Evolutionary conservation across 2,113 vertebrate genomes (phyloP).

Genomic region (Halichoeres trimaculatus): DNA sequence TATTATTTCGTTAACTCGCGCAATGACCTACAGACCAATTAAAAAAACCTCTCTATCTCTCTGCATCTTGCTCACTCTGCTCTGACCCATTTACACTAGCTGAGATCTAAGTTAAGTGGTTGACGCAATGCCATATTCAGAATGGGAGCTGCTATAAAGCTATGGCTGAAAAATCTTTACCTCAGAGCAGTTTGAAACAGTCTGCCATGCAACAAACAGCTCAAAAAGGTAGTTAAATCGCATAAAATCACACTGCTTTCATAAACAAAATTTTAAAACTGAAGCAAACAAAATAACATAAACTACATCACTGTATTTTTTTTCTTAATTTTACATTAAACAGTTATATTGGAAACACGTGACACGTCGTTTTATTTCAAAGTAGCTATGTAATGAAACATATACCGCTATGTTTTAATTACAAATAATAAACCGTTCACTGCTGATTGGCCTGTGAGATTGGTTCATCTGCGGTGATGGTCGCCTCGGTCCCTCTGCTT

Average conservation of each 20-base stretch:
- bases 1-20: background rate
- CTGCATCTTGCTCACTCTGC: slow-evolving; percentile 21
- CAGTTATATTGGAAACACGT: background rate
- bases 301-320: too few species aligned
- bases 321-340: too few species aligned
- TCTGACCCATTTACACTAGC: slow-evolving; percentile 73
- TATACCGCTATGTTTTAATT: too few species aligned
- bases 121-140: slow-evolving; percentile 34
- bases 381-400: too few species aligned
- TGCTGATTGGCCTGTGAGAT: background rate
- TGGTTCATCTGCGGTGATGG: slow-evolving; percentile 23
- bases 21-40: slow-evolving; percentile 35
- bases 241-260: too few species aligned
- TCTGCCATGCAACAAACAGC: too few species aligned
- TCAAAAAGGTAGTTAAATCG: too few species aligned
- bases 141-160: background rate
- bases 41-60: slow-evolving; percentile 30
- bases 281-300: too few species aligned
- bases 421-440: background rate
- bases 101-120: slow-evolving; percentile 46
- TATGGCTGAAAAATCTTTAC: background rate
- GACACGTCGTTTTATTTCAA: background rate
- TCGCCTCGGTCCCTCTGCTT: slow-evolving; percentile 21
- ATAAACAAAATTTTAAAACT: too few species aligned
- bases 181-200: background rate